Evolutionary conservation across 2,797 vertebrate genomes (phyloP), one percentile per base, ranked within the genome.

Genomic region (Triplophysa bombifrons): DNA sequence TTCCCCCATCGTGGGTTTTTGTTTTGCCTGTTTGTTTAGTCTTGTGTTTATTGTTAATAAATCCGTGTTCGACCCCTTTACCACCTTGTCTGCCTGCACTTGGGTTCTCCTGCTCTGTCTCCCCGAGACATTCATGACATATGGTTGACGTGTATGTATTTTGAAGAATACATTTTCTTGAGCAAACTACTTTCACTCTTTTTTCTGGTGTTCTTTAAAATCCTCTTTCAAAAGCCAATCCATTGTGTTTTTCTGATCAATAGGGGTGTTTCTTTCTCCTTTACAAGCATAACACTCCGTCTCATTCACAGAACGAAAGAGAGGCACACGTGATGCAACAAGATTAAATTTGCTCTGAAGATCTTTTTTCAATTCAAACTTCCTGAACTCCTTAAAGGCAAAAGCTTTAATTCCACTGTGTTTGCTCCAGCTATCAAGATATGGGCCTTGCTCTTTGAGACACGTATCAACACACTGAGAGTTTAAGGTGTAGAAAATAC

Each of bases 401-500:
- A 41, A 13, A 14, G 60, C 60, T 41, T 41, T 55, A 55, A 55
- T 34, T 1, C 53, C n/a, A 2, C 6, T 4, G 14, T 17, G 0
- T 51, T 51, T 11, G 0, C 3, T 6, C 27, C 50, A 53, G 11
- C 1, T n/a, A 10, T 70, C 27, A 53, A 34, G 50, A 53, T 16
- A 16, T 38, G 0, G 0, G n/a, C n/a, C 12, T 1, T 3, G 0
- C 8, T 72, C 51, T 22, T 22, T 41, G 8, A 58, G 34, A 22
- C 70, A 72, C 12, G 53, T 44, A 30, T 72, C 16, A 17, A 22
- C 3, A 17, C 70, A 58, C 30, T n/a, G 70, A 27, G 53, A 72
- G 55, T 58, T 58, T 16, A 41, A 58, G 13, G 34, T 72, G 8
- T 72, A 58, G 53, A 72, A 44, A n/a, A 72, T 12, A n/a, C 13